Conservation (phyloP, 2,797 vertebrate species). For the Myotis daubentonii region DNA sequence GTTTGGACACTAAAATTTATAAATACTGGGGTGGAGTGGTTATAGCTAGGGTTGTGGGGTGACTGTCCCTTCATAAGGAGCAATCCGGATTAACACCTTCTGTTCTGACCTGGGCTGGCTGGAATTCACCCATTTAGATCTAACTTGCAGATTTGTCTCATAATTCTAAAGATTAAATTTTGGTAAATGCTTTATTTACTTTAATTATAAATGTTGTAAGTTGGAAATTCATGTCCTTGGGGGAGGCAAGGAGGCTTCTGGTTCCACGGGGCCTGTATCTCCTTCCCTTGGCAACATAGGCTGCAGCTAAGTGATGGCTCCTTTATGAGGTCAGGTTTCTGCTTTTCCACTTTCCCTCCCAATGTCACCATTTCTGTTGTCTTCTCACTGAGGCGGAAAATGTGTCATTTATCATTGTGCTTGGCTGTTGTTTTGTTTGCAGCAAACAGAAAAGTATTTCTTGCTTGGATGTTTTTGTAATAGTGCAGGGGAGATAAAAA, state of each 20-base stretch:
- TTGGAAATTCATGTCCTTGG: not conserved
- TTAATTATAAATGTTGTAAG: not conserved
- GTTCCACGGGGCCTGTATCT: not conserved
- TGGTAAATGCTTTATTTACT: not conserved
- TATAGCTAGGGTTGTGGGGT: not conserved
- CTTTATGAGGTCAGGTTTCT: not conserved
- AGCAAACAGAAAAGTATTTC: not conserved
- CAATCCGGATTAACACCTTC: not conserved
- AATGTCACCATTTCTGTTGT: not conserved
- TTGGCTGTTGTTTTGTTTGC: not conserved
- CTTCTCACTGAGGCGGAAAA: not conserved
- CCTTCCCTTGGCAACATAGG: not conserved
- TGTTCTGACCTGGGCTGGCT: not conserved
- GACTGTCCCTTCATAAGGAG: not conserved
- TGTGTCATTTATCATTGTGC: not conserved
- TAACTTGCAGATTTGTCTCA: not conserved
- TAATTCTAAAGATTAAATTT: not conserved
- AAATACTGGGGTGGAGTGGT: not conserved
- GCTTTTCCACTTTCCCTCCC: not conserved
- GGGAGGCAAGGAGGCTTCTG: not conserved
- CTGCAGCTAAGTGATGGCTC: not conserved
- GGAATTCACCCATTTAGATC: not conserved
- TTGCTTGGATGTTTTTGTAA: not conserved
- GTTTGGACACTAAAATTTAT: not conserved
- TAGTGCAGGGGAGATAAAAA: constrained; percentile 8